A percentile compares a stretch with the other conserved stretches of the same genome.
Conservation (phyloP, 2,797 vertebrate genomes). For the Tympanoctomys barrerae region DNA sequence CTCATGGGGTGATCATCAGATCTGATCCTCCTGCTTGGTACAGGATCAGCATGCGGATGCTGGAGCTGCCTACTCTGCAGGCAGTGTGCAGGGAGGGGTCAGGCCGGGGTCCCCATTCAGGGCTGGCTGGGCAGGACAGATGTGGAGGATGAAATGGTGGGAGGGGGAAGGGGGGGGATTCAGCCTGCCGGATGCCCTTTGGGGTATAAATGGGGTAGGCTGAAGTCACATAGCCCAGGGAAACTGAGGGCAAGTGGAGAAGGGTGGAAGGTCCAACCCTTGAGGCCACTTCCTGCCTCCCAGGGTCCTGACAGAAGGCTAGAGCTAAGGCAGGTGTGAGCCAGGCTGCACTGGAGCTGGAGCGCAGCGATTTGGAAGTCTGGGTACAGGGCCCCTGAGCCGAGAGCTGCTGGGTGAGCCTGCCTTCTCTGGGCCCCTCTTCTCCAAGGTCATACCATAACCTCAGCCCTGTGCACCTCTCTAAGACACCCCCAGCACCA, state of each 20-base stretch:
- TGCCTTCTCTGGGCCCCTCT: background rate
- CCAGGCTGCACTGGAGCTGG: background rate
- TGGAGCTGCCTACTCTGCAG: background rate
- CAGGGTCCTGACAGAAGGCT: background rate
- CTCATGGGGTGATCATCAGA: background rate
- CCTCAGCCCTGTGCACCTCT: background rate
- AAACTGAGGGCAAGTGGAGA: background rate
- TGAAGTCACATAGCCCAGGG: background rate
- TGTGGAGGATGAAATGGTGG: background rate
- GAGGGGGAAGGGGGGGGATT: background rate
- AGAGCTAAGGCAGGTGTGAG: background rate
- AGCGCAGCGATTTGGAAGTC: background rate
- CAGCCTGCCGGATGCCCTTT: background rate
- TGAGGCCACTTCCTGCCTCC: background rate
- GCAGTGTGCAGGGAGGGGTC: background rate
- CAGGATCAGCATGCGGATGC: background rate
- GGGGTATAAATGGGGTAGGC: background rate
- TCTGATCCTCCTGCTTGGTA: background rate
- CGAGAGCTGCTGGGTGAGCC: background rate
- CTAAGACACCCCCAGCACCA: too few relatives aligned
- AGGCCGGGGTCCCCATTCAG: background rate
- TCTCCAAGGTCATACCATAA: background rate
- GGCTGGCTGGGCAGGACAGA: background rate
- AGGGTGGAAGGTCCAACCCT: background rate
- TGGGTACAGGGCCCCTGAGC: conserved; percentile 11